These are phyloP conservation scores for Hyperopisus bebe DNA, from an alignment of 2,113 vertebrate genomes.

Conservation along the genomic window DNA sequence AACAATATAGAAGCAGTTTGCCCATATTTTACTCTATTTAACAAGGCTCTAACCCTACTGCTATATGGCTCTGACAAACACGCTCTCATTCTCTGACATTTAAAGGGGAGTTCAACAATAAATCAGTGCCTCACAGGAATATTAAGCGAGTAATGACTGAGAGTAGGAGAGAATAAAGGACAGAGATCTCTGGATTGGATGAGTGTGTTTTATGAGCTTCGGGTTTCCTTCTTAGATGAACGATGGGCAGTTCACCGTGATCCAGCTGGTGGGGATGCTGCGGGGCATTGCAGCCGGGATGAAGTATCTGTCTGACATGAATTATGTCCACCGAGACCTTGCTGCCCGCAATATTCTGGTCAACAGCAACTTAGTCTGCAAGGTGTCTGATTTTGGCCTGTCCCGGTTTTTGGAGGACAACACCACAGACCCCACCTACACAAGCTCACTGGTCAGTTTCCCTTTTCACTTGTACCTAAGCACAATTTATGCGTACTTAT, in stretches of 20 bases:
- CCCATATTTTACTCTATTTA: background rate
- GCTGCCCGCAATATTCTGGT: slow-evolving; percentile 93
- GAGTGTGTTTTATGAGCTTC: background rate
- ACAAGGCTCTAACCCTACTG: slow-evolving; percentile 1
- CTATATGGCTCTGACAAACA: slow-evolving; percentile 7
- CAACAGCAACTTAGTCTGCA: slow-evolving; percentile 97
- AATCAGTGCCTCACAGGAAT: slow-evolving; percentile 16
- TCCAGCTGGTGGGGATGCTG: slow-evolving; percentile 93
- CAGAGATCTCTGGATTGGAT: background rate
- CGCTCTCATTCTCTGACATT: slow-evolving; percentile 16
- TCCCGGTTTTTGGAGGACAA: slow-evolving; percentile 93
- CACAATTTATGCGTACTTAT: background rate
- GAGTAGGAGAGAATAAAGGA: background rate
- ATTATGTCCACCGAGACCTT: slow-evolving; percentile 91
- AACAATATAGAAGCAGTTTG: background rate
- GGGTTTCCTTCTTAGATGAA: slow-evolving; percentile 66
- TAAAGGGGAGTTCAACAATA: background rate
- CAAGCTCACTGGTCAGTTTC: slow-evolving; percentile 81
- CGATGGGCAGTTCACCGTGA: slow-evolving; percentile 92
- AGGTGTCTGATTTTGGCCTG: slow-evolving; percentile 92
- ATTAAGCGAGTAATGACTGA: background rate
- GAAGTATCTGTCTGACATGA: slow-evolving; percentile 97
- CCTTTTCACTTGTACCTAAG: background rate
- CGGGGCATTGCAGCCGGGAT: slow-evolving; percentile 88
- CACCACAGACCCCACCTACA: slow-evolving; percentile 87